Evolutionary conservation across 2,113 vertebrate species (phyloP), one percentile per base, ranked within the genome.

Genomic region (Eidolon helvum): DNA sequence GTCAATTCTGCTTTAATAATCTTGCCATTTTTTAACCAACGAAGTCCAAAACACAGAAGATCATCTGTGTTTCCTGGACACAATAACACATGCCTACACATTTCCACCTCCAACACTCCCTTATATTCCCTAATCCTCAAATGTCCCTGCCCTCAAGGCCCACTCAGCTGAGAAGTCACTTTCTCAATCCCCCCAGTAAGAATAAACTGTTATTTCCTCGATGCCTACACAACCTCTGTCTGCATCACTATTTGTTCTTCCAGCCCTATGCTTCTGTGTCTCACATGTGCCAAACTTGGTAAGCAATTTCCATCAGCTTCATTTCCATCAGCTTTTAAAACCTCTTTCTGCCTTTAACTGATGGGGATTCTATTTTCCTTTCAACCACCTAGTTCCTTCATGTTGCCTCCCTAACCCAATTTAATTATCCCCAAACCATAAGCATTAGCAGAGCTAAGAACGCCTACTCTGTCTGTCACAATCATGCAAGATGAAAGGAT

Each of bases 401-500:
- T 92, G 97, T 91, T 95, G 85, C 61, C 91, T 95, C 78, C 75
- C 85, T 96, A 96, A 92, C 85, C 91, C 92, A 94, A 89, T 96
- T 94, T 97, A 97, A 96, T 96, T 97, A 97, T 84, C 83, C 61
- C 72, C 88, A 97, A 96, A 96, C 94, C 77, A 89, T 78, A 95
- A 86, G 55, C 84, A 95, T 94, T 94, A 75, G 75, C 66, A 86
- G 71, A 95, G 77, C 88, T 94, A 96, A 92, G 95, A 96, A 96
- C 61, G 80, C 80, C 92, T 86, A 35, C 85, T 91, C 85, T 79
- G 91, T 90, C 79, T 97, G 43, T 65, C 71, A 96, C 84, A 97
- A 95, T 96, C 72, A 96, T 43, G 82, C 28, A 91, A 97, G 97
- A 98, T 98, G 97, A 98, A 97, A 98, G 95, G 84, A 61, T 92